A percentile compares a stretch with the other conserved stretches of the same genome.
phyloP scores from a whole-genome alignment of 1,140 invertebrate species.

The Drosophila kikkawai region DNA sequence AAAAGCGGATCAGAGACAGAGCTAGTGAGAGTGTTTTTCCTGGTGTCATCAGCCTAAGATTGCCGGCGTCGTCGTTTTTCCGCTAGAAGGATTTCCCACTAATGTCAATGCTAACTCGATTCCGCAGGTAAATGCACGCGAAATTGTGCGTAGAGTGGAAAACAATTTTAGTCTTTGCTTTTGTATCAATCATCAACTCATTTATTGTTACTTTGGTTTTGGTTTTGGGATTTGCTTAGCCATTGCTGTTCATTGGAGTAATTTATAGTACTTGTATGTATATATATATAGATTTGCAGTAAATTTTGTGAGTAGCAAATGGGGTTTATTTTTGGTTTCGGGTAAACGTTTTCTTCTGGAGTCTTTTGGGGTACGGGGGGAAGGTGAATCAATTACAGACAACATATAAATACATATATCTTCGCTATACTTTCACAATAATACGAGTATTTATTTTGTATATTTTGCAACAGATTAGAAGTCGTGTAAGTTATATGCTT shows the following conservation, averaged over 20 bases:
- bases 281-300: slow-evolving; percentile 58
- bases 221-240: slow-evolving; percentile 27
- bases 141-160: slow-evolving; percentile 67
- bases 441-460: slow-evolving; percentile 73
- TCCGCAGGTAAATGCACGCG: slow-evolving; percentile 65
- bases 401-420: slow-evolving; percentile 65
- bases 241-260: slow-evolving; percentile 56
- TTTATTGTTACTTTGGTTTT: slow-evolving; percentile 75
- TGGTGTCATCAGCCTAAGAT: slow-evolving; percentile 81
- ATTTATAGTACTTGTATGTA: slow-evolving; percentile 47
- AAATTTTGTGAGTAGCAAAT: slow-evolving; percentile 53
- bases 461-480: slow-evolving; percentile 69
- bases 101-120: slow-evolving; percentile 60
- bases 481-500: slow-evolving; percentile 48
- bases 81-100: slow-evolving; percentile 47
- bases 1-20: slow-evolving; percentile 41
- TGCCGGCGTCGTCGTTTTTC: slow-evolving; percentile 62
- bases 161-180: slow-evolving; percentile 47
- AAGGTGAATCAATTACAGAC: slow-evolving; percentile 57
- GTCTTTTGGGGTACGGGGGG: background rate
- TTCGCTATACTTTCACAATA: slow-evolving; percentile 72
- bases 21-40: slow-evolving; percentile 72
- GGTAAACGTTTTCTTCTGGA: slow-evolving; percentile 4
- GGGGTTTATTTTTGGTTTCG: slow-evolving; percentile 11
- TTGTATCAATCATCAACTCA: slow-evolving; percentile 81